Base-by-base conservation (phyloP, 2,113 vertebrate genomes). In the Anas platyrhynchos region DNA sequence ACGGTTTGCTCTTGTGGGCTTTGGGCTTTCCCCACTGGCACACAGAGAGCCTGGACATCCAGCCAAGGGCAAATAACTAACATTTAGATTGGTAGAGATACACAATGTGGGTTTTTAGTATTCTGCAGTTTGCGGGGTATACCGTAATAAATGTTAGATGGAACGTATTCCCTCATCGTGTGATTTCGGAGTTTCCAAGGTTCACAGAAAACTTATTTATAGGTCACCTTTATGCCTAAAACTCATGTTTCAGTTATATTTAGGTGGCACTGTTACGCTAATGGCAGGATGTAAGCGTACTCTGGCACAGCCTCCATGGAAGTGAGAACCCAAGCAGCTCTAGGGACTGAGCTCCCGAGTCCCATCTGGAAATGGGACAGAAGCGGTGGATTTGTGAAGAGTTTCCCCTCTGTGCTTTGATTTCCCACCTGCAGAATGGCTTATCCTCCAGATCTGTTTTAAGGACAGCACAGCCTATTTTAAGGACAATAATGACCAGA, bases 1-100 rank as follows among this genome's bases (percentile, higher is more conserved):
- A 56, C 1, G 1, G 8, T 21, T n/a, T 55, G 58, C 52, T n/a
- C 55, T 50, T 13, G 63, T 1, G 7, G 44, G 55, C 4, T 1
- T 11, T 88, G 56, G 59, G 38, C 32, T 72, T 61, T 34, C 83
- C 58, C 36, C 41, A 26, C 16, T 5, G 36, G 36, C 71, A 82
- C 55, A 83, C 13, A 31, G 8, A 46, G 43, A 38, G 44, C 32
- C 36, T 12, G 29, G 36, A 41, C 16, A 46, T 10, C 69, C 54
- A 38, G 27, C 48, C 63, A 46, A 50, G 29, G 59, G 17, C 43
- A 61, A 34, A 32, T 31, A 34, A 4, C 15, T 13, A 29, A 9
- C 10, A 38, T 44, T 4, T 3, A 54, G 17, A 44, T 41, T 38
- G 48, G 13, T 13, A 27, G 20, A 76, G 8, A 34, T 17, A 32